A percentile compares a stretch with the other conserved stretches of the same genome.
Conservation (phyloP, 1,140 invertebrate genomes). For the Helicoverpa zea region DNA sequence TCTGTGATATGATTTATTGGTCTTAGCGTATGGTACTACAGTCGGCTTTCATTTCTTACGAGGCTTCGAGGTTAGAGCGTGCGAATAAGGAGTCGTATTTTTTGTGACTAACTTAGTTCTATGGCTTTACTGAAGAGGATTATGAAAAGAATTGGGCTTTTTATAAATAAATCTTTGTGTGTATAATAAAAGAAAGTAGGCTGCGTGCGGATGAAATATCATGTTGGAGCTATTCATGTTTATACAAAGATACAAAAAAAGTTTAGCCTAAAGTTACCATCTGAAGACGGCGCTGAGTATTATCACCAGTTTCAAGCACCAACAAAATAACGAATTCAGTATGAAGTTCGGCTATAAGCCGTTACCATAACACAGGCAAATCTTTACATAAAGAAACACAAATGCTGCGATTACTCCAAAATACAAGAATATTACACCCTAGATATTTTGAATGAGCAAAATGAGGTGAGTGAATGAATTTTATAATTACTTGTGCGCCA, state of each 20-base stretch:
- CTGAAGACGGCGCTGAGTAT: slow-evolving; percentile 2
- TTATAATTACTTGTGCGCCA: slow-evolving; percentile 56
- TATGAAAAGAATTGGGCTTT: slow-evolving; percentile 9
- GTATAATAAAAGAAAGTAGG: not conserved
- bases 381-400: slow-evolving; percentile 35
- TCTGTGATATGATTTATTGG: slow-evolving; percentile 40
- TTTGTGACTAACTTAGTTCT: slow-evolving; percentile 12
- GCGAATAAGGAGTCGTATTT: not conserved
- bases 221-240: not conserved
- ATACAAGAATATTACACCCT: slow-evolving; percentile 39
- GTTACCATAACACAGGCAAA: slow-evolving; percentile 17
- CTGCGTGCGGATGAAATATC: not conserved
- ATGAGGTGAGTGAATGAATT: slow-evolving; percentile 57
- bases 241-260: slow-evolving; percentile 10
- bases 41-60: slow-evolving; percentile 22
- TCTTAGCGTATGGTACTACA: slow-evolving; percentile 9
- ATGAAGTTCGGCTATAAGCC: not conserved
- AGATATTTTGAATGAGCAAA: slow-evolving; percentile 45
- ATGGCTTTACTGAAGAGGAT: not conserved
- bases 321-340: slow-evolving; percentile 14
- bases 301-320: not conserved
- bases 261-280: not conserved
- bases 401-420: slow-evolving; percentile 29
- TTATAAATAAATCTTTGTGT: not conserved
- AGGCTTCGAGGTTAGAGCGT: slow-evolving; percentile 8